Conservation (phyloP, 2,888 invertebrate species). For the Ditula angustiorana region DNA sequence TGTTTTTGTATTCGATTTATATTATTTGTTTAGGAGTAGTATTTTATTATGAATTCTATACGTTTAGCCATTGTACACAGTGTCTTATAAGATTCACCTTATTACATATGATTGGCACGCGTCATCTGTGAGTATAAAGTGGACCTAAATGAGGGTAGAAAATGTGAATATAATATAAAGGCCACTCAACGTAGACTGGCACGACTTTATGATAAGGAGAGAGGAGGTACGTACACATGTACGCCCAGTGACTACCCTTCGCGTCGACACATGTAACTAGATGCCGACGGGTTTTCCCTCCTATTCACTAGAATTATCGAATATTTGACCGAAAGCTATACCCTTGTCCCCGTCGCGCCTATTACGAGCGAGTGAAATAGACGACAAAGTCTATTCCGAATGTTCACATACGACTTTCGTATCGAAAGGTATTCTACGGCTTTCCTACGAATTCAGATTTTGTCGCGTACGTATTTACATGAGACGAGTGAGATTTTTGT, state of each 20-base stretch:
- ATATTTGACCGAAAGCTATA: conserved; percentile 55
- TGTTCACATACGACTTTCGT: background rate
- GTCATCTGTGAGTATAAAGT: conserved; percentile 77
- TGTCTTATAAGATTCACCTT: background rate
- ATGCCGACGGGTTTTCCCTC: conserved; percentile 43
- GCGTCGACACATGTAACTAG: conserved; percentile 72
- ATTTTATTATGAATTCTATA: too few species aligned
- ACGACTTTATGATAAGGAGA: conserved; percentile 66
- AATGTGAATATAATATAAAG: conserved; percentile 50
- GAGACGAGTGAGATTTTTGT: conserved; percentile 68
- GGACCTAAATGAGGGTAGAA: conserved; percentile 74
- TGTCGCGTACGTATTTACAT: conserved; percentile 78
- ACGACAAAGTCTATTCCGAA: conserved; percentile 7
- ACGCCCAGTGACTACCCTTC: conserved; percentile 65
- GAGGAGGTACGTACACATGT: conserved; percentile 67
- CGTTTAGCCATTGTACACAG: conserved; percentile 12
- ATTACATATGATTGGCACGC: conserved; percentile 54
- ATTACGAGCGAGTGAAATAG: conserved; percentile 13
- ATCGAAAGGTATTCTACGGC: conserved; percentile 48
- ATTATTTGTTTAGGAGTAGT: too few species aligned
- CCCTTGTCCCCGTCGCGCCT: conserved; percentile 16
- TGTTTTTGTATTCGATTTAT: too few species aligned
- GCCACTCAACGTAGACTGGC: conserved; percentile 60
- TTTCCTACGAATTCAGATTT: conserved; percentile 69
- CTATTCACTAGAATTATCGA: conserved; percentile 45